A percentile compares a stretch with the other conserved stretches of the same genome.
Evolutionary conservation across 2,888 invertebrate species (phyloP).

Genomic region (Galerucella pusilla): DNA sequence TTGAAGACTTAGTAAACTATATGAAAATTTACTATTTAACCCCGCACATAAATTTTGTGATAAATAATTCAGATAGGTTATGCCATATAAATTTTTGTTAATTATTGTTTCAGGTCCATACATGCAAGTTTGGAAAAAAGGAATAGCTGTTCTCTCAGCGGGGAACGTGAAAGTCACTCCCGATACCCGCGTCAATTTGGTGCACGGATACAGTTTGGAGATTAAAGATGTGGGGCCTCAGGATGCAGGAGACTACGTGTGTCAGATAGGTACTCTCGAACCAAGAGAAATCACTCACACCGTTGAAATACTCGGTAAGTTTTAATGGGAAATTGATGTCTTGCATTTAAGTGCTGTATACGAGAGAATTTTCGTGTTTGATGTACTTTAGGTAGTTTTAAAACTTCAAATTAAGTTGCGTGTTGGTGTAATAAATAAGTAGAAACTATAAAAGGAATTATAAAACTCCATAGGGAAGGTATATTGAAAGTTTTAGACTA

Average conservation of each 20-base stretch:
- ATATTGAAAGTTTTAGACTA: no score
- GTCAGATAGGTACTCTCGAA: conserved; percentile 74
- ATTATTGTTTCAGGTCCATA: conserved; percentile 69
- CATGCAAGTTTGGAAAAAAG: conserved; percentile 75
- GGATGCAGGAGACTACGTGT: conserved; percentile 76
- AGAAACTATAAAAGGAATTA: neutral
- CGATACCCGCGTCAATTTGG: conserved; percentile 72
- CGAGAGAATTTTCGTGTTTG: neutral
- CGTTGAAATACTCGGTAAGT: conserved; percentile 75
- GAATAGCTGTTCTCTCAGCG: conserved; percentile 74
- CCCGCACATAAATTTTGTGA: no score
- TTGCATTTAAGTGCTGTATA: conserved; percentile 32
- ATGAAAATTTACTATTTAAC: no score
- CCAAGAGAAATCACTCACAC: conserved; percentile 75
- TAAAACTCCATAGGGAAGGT: no score
- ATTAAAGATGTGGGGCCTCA: conserved; percentile 73
- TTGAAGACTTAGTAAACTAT: no score
- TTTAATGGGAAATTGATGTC: conserved; percentile 46
- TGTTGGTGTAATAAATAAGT: neutral
- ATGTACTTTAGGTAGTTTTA: neutral
- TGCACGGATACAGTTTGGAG: conserved; percentile 74
- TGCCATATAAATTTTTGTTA: no score
- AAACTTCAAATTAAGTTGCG: neutral
- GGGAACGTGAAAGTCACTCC: conserved; percentile 74
- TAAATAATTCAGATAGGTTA: no score